Base-by-base conservation (phyloP, 1,140 invertebrate species). In the Thaumetopoea pityocampa region DNA sequence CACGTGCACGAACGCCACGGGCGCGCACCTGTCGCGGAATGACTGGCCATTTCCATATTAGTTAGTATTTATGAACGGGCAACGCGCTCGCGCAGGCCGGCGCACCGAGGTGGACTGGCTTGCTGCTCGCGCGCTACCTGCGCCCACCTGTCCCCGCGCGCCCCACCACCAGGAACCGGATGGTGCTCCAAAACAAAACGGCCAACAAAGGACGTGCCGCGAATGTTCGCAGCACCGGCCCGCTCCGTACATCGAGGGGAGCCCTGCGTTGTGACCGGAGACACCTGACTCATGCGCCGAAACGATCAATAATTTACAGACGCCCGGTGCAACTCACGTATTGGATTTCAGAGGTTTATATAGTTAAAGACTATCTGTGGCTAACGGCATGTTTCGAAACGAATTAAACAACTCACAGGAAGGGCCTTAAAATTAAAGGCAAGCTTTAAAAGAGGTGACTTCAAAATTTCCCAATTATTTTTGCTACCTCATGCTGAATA, bases 111-210 rank as follows among this genome's bases (percentile, higher is more conserved):
- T 67, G 70, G 68, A 81, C 78, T 82, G 78, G 65, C 67, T 60
- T 54, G 55, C 61, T 64, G 49, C 55, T 63, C 59, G 62, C 70
- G 57, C 70, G 64, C 61, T 78, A 78, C 74, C 74, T 79, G 74
- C 74, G 69, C 66, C 68, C 72, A 77, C 70, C 72, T 74, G 70
- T 67, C 74, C 71, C 72, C 72, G 57, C 51, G 62, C 59, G 60
- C 68, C 66, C 69, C 60, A 63, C 72, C 65, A 72, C 67, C 63
- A 76, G 74, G 73, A 82, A 82, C 78, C 74, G 74, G 74, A 82
- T 80, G 78, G 73, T 72, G 67, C 69, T 82, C 73, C 78, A 82
- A 82, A 79, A 82, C 78, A 82, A 82, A 82, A 79, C 74, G 69
- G 71, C 76, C 73, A 78, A 82, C 78, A 77, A 78, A 82, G 74